Conservation (phyloP, 2,797 vertebrate genomes). For the Amphiprion clarkii region DNA sequence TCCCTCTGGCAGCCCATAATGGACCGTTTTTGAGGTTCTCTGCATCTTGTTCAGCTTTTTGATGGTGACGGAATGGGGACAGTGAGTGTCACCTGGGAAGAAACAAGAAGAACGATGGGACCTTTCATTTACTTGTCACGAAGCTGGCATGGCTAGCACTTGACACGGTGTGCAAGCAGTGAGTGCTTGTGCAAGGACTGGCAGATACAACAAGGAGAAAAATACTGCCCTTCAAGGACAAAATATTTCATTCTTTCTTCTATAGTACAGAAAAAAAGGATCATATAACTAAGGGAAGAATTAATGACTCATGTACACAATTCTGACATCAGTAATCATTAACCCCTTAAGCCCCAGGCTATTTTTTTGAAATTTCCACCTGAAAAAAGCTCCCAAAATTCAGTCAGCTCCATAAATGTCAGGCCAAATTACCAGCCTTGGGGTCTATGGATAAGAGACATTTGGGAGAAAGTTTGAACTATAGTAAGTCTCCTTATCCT, state of each 20-base stretch:
- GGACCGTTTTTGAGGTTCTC: slow-evolving; percentile 85
- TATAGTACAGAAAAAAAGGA: slow-evolving; percentile 11
- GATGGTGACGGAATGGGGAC: slow-evolving; percentile 88
- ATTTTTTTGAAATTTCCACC: too few species aligned
- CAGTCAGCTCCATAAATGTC: too few species aligned
- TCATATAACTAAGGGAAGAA: slow-evolving; percentile 9
- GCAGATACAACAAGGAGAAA: slow-evolving; percentile 64
- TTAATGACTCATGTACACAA: not conserved
- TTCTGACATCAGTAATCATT: slow-evolving; percentile 19
- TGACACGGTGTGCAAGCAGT: slow-evolving; percentile 76
- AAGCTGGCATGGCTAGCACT: slow-evolving; percentile 73
- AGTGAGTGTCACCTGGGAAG: slow-evolving; percentile 84
- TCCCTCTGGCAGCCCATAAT: slow-evolving; percentile 85
- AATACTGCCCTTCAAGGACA: slow-evolving; percentile 62
- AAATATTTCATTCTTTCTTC: slow-evolving; percentile 46
- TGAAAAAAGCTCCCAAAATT: too few species aligned
- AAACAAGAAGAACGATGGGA: slow-evolving; percentile 80
- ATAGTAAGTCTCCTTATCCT: too few species aligned
- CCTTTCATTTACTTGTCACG: slow-evolving; percentile 85
- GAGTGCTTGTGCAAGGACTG: slow-evolving; percentile 63
- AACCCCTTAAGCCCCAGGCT: too few species aligned
- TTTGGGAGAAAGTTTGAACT: too few species aligned
- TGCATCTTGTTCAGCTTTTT: slow-evolving; percentile 79
- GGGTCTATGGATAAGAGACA: too few species aligned
- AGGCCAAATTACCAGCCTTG: too few species aligned